Conservation (phyloP, 1,140 invertebrate species). For the Augochlora pura region DNA sequence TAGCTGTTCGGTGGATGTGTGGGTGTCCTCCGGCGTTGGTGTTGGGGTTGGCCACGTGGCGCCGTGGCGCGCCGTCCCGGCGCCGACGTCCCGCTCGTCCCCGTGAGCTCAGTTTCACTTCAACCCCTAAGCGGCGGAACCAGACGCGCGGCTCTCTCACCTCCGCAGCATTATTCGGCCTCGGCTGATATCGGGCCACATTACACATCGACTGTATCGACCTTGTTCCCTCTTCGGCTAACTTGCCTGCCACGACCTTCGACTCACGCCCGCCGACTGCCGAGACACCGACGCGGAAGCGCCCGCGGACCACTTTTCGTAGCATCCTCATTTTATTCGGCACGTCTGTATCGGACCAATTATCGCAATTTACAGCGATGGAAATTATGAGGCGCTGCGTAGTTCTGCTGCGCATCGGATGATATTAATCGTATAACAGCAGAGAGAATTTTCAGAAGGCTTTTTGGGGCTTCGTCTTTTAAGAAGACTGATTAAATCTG, state of each 20-base stretch:
- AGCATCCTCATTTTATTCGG: too few relatives aligned
- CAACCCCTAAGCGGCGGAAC: conserved; percentile 65
- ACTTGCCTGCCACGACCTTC: conserved; percentile 43
- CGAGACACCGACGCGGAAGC: background rate
- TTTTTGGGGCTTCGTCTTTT: too few relatives aligned
- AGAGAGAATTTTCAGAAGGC: too few relatives aligned
- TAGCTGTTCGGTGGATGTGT: background rate
- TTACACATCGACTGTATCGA: conserved; percentile 44
- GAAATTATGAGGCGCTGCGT: too few relatives aligned
- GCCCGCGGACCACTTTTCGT: background rate
- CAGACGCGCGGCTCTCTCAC: conserved; percentile 49
- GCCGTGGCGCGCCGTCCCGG: conserved; percentile 77
- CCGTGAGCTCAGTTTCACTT: conserved; percentile 68
- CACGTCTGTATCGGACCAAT: too few relatives aligned
- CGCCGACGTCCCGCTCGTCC: conserved; percentile 70
- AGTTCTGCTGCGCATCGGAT: too few relatives aligned
- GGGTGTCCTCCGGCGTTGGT: conserved; percentile 40
- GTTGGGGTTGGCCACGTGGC: conserved; percentile 76
- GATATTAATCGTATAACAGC: too few relatives aligned
- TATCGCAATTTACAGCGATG: too few relatives aligned
- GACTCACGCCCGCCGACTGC: conserved; percentile 26
- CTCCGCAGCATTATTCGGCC: conserved; percentile 39
- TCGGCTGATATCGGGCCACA: conserved; percentile 20
- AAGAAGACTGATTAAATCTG: too few relatives aligned
- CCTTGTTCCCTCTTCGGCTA: conserved; percentile 26